Evolutionary conservation across 2,888 invertebrate genomes (phyloP), one percentile per base, ranked within the genome.

Genomic region (Scaptomyza parva): DNA sequence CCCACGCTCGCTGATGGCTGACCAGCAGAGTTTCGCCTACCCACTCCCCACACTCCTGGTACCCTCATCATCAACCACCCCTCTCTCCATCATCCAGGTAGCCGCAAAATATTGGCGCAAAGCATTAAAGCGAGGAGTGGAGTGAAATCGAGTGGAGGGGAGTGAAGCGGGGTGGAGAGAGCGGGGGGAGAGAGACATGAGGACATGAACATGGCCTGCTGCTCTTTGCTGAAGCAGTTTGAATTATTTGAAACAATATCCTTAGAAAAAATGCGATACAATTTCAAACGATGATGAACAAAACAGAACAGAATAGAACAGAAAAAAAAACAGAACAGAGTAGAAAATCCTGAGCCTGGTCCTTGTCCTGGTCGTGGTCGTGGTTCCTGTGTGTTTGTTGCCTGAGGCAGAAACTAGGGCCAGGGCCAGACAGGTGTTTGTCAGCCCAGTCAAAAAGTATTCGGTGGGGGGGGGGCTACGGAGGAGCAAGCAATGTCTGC

Each of bases 201-300:
- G n/a, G n/a, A 24, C 37, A n/a, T 14, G 41, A 53, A 39, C 43
- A 52, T 40, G 52, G 70, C 51, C 73, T 43, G 68, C 35, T 62
- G 68, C 69, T 75, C 54, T 51, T 50, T 51, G 78, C 73, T 60
- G 69, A 65, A 78, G 75, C 68, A 76, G 76, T 75, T 88, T 82
- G 86, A 88, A 88, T 88, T 88, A 85, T 85, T 85, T 85, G 88
- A 85, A 85, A 87, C 87, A 88, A 88, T 87, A 88, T 84, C 78
- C 75, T 82, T 73, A 45, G 72, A 82, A 86, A 86, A 88, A 83
- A 76, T 73, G 81, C 81, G 70, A 84, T 79, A 88, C 86, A 83
- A 75, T 78, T 83, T 80, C 75, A 84, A 77, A 81, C 82, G 78
- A 69, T 66, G 81, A 76, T 76, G 86, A 67, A 86, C 40, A 58